phyloP scores from a whole-genome alignment of 2,888 invertebrate species.

The Barypeithes pellucidus region DNA sequence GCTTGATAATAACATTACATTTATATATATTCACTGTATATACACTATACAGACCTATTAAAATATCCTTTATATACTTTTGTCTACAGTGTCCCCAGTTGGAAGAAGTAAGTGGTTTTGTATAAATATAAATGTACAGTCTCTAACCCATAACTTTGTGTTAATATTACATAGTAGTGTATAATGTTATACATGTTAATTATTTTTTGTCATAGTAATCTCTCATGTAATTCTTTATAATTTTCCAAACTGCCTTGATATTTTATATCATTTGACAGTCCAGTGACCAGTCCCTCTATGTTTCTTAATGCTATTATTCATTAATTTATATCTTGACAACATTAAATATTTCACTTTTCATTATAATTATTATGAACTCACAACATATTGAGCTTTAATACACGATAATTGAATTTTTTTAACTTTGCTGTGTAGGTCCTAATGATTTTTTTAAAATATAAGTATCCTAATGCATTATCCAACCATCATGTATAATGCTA shows the following conservation, averaged over 20 bases:
- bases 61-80: slow-evolving; percentile 62
- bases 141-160: slow-evolving; percentile 42
- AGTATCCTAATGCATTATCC: no score
- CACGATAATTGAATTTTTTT: slow-evolving; percentile 8
- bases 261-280: slow-evolving; percentile 23
- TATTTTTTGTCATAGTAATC: slow-evolving; percentile 17
- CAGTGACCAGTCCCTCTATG: neutral
- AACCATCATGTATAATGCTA: no score
- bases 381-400: slow-evolving; percentile 21
- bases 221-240: slow-evolving; percentile 11
- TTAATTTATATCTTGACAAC: neutral
- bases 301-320: slow-evolving; percentile 2
- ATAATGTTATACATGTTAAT: neutral
- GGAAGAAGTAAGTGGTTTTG: slow-evolving; percentile 69
- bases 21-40: slow-evolving; percentile 34
- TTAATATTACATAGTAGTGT: slow-evolving; percentile 51
- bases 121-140: slow-evolving; percentile 37
- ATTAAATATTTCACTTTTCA: slow-evolving; percentile 19
- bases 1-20: no score
- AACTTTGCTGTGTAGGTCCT: neutral
- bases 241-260: slow-evolving; percentile 43
- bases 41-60: slow-evolving; percentile 39
- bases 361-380: slow-evolving; percentile 15
- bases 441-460: neutral
- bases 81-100: slow-evolving; percentile 67